A percentile compares a stretch with the other conserved stretches of the same genome.
Evolutionary conservation across 92 coral and sea anemone species (phyloP).

Genomic region (Galaxea fascicularis): DNA sequence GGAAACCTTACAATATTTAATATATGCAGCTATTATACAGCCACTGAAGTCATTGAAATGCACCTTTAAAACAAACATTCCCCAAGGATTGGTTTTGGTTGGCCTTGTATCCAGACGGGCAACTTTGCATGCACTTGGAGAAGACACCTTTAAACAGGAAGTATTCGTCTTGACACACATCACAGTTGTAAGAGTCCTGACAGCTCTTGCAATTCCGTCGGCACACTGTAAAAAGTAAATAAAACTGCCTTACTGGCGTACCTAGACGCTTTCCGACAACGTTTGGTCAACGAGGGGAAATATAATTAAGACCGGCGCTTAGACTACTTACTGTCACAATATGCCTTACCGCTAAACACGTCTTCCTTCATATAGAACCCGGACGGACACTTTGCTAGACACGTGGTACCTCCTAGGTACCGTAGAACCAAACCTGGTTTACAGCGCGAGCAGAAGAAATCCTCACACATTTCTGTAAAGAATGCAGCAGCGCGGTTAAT

Average conservation of each 20-base stretch:
- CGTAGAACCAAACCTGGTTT: constrained; percentile 18
- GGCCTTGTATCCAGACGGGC: constrained; percentile 16
- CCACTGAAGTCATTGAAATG: not conserved
- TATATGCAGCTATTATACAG: too few species aligned
- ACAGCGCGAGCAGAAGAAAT: constrained; percentile 35
- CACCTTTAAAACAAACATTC: constrained; percentile 25
- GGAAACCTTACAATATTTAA: too few species aligned
- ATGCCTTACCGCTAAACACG: constrained; percentile 13
- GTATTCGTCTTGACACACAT: constrained; percentile 26
- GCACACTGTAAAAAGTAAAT: constrained; percentile 9
- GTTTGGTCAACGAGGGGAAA: not conserved
- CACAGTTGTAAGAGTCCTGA: constrained; percentile 38
- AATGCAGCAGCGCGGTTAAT: not conserved
- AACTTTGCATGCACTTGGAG: constrained; percentile 31
- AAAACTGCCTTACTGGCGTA: not conserved
- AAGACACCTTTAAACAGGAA: constrained; percentile 23
- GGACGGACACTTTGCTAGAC: constrained; percentile 28
- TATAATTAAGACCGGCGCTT: too few species aligned
- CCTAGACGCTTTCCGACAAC: not conserved
- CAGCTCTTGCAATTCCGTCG: constrained; percentile 27
- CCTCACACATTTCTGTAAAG: constrained; percentile 35
- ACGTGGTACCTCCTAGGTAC: constrained; percentile 24
- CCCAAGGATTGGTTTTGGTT: not conserved
- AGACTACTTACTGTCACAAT: constrained; percentile 28
- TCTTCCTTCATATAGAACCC: constrained; percentile 33